A percentile compares a stretch with the other conserved stretches of the same genome.
Evolutionary conservation across 2,113 vertebrate genomes (phyloP).

Genomic region (Oxyruncus cristatus): DNA sequence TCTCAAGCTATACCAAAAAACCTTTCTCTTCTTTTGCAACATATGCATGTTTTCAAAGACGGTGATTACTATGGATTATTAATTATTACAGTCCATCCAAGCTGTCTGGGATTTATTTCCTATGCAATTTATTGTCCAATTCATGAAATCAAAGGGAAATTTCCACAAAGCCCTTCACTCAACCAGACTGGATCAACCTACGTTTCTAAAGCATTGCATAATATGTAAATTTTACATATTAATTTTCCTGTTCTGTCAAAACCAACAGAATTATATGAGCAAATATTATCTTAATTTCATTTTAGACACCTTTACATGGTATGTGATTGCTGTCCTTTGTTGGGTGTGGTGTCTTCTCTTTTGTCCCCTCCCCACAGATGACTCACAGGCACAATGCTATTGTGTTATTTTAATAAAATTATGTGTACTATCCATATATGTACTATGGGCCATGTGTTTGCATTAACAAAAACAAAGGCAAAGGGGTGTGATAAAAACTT

Average conservation of each 20-base stretch:
- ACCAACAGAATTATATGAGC: slow-evolving; percentile 24
- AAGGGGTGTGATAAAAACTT: background rate
- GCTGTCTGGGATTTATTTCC: background rate
- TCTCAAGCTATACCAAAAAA: background rate
- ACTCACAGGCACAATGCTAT: background rate
- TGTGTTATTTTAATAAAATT: slow-evolving; percentile 35
- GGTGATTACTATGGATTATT: background rate
- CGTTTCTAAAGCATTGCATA: background rate
- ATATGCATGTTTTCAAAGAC: background rate
- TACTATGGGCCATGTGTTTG: background rate
- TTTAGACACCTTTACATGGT: background rate
- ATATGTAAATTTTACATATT: slow-evolving; percentile 26
- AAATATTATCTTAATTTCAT: slow-evolving; percentile 38
- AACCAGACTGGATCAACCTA: background rate
- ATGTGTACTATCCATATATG: background rate
- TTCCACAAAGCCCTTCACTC: background rate
- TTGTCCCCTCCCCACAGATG: background rate
- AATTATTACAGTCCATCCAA: background rate
- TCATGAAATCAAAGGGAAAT: background rate
- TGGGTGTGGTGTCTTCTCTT: slow-evolving; percentile 1
- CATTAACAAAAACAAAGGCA: background rate
- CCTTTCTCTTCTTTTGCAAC: background rate
- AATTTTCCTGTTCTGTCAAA: slow-evolving; percentile 36
- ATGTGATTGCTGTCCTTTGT: background rate
- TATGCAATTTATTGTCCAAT: background rate